phyloP scores from a whole-genome alignment of 92 coral and sea anemone genomes.

The Parazoanthus darwini region DNA sequence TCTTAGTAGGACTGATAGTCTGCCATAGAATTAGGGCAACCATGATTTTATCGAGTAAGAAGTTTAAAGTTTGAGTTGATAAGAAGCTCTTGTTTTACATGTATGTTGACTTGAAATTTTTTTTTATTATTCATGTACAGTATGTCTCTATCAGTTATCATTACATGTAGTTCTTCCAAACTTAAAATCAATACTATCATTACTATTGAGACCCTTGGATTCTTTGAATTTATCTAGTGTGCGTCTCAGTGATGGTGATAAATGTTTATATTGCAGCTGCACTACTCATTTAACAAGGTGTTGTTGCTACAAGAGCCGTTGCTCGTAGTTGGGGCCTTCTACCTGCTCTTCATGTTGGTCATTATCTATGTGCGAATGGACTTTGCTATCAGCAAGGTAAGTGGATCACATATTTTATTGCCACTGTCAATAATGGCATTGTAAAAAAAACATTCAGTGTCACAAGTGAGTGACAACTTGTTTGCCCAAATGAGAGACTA shows the following conservation, averaged over 20 bases:
- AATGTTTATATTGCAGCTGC: constrained; percentile 64
- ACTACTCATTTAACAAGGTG: constrained; percentile 89
- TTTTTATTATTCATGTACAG: no score
- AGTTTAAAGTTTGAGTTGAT: no score
- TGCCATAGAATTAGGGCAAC: no score
- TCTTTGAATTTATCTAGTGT: neutral
- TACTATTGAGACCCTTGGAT: neutral
- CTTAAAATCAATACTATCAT: no score
- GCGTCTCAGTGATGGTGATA: neutral
- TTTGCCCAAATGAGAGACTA: no score
- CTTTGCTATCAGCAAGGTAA: constrained; percentile 97
- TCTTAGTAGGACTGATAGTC: no score
- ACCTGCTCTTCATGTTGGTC: constrained; percentile 85
- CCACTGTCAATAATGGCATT: neutral
- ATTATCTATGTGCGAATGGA: constrained; percentile 94
- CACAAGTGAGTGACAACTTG: neutral
- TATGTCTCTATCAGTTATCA: no score
- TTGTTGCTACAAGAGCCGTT: constrained; percentile 95
- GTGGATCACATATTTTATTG: neutral
- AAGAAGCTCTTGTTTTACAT: no score
- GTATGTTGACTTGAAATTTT: no score
- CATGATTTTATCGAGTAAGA: no score
- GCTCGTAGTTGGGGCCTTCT: constrained; percentile 94
- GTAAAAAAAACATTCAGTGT: neutral
- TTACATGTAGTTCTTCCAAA: no score